Conservation (phyloP, 2,888 invertebrate species). For the Tetropium fuscum region DNA sequence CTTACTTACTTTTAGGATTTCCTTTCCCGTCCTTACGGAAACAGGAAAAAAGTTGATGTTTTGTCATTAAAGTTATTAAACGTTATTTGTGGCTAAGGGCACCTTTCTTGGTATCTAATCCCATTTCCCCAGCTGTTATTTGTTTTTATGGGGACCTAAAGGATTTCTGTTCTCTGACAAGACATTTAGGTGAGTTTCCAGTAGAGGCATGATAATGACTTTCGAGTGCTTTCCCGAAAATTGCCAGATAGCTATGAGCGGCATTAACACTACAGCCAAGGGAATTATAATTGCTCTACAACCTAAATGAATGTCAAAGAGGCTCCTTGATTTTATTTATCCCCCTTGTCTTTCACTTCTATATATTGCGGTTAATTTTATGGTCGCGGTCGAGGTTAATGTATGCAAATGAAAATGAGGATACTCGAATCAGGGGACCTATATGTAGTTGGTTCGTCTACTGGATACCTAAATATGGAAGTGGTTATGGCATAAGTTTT, state of each 20-base stretch:
- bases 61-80: background rate
- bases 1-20: too few species aligned
- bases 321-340: slow-evolving; percentile 12
- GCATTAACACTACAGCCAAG: background rate
- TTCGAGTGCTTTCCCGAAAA: slow-evolving; percentile 6
- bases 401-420: slow-evolving; percentile 17
- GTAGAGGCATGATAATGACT: slow-evolving; percentile 12
- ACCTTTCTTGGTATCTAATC: slow-evolving; percentile 4
- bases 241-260: background rate
- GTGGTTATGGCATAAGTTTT: slow-evolving; percentile 3
- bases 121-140: slow-evolving; percentile 13
- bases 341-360: slow-evolving; percentile 1
- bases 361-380: slow-evolving; percentile 12
- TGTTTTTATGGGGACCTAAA: slow-evolving; percentile 7
- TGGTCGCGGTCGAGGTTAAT: background rate
- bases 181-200: slow-evolving; percentile 10
- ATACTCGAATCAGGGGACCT: slow-evolving; percentile 6
- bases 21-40: too few species aligned
- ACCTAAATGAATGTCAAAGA: background rate
- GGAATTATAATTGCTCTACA: slow-evolving; percentile 7
- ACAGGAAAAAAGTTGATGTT: slow-evolving; percentile 14
- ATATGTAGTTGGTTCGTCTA: slow-evolving; percentile 11
- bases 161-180: slow-evolving; percentile 14
- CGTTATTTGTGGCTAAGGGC: slow-evolving; percentile 11
- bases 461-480: slow-evolving; percentile 3